Conservation (phyloP, 2,888 invertebrate genomes). For the Artemia sinica region DNA sequence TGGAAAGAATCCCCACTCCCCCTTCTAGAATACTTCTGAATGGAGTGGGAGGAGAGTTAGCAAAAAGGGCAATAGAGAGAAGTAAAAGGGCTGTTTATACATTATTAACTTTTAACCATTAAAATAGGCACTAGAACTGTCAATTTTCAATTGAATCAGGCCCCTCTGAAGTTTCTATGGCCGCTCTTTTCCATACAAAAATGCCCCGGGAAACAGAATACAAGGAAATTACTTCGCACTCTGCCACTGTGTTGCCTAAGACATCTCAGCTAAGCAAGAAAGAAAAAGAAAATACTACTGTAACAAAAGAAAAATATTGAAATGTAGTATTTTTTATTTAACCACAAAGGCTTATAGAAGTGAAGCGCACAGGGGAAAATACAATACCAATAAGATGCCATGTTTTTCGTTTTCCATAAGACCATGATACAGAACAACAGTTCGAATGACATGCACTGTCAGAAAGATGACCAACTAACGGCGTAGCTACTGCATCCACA, state of each 20-base stretch:
- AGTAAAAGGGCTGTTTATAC: too few relatives aligned
- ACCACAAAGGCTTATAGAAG: conserved; percentile 31
- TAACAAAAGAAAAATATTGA: not conserved
- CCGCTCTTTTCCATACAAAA: too few relatives aligned
- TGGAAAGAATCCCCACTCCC: too few relatives aligned
- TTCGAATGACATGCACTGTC: conserved; percentile 23
- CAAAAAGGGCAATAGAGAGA: too few relatives aligned
- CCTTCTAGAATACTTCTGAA: too few relatives aligned
- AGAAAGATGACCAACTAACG: conserved; percentile 36
- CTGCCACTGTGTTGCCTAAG: not conserved
- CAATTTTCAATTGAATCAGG: too few relatives aligned
- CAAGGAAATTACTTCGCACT: too few relatives aligned
- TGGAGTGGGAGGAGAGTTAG: too few relatives aligned
- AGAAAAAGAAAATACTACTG: not conserved
- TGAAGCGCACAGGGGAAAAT: conserved; percentile 33
- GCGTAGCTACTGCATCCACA: conserved; percentile 38
- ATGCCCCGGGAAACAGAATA: too few relatives aligned
- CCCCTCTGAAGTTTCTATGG: too few relatives aligned
- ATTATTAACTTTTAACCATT: too few relatives aligned
- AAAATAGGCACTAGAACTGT: too few relatives aligned
- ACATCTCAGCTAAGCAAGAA: not conserved
- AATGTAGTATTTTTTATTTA: not conserved
- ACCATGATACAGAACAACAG: conserved; percentile 15
- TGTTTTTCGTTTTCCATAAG: conserved; percentile 26
- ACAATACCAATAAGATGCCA: conserved; percentile 28